Base-by-base conservation (phyloP, 2,888 invertebrate species). In the Caenorhabditis parvicauda region DNA sequence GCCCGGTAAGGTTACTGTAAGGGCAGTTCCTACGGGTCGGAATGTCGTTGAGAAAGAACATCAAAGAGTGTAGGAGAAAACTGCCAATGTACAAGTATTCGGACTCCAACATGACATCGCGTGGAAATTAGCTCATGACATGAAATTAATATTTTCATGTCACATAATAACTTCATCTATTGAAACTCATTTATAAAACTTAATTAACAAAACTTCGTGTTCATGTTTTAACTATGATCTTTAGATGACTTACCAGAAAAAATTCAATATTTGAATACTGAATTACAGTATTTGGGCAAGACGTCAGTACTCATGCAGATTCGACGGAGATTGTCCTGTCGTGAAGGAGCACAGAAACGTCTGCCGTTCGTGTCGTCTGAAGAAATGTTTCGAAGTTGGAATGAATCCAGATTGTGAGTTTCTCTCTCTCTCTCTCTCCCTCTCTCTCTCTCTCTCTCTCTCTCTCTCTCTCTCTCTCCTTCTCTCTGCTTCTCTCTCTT, bases 301-400 rank as follows among this genome's bases (percentile, higher is more conserved):
- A 2, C 57, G 76, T 19, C 72, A 72, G 41, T 76, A 76, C 55
- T 66, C 65, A 3, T 76, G 76, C 54, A 64, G 76, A 2, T 75
- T 75, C 50, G 75, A 73, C 22, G 74, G 74, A 14, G 74, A 75
- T 47, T 76, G 76, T 46, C 67, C 70, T 5, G 74, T 76, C 7
- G 68, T 72, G 9, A 76, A 76, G 54, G 75, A 75, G 45, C 72
- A 72, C 47, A 58, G 76, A 35, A 76, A 76, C 53, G 74, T 76
- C n/a, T 76, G 76, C 44, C 54, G 76, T 42, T 65, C 70, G 6
- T 76, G 76, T 53, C 63, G 76, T 35, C 46, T 74, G 45, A 76
- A 73, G 46, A 76, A 76, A 46, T 76, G 76, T 46, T 74, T 75
- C 47, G 70, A 67, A 53, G 73, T 74, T 25, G 75, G 75, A 35